A percentile compares a stretch with the other conserved stretches of the same genome.
Conservation (phyloP, 2,888 invertebrate species). For the Dryomyza anilis region DNA sequence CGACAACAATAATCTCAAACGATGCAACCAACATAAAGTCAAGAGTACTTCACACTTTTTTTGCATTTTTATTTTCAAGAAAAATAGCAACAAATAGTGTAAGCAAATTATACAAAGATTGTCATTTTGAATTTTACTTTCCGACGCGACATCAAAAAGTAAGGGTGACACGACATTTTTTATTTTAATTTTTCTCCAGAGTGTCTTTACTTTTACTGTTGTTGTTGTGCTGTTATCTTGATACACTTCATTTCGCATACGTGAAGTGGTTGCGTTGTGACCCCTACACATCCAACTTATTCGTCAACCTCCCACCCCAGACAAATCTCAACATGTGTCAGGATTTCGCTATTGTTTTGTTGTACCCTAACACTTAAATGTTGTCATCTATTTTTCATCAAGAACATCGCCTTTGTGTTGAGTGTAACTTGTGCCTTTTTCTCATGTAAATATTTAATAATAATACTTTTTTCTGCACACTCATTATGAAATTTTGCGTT, state of each 20-base stretch:
- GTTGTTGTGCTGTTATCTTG: neutral
- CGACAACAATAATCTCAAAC: no score
- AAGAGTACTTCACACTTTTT: slow-evolving; percentile 6
- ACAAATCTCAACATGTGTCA: neutral
- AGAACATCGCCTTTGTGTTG: no score
- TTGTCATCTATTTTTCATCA: no score
- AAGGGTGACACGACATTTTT: slow-evolving; percentile 16
- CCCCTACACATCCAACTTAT: neutral
- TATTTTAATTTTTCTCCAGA: neutral
- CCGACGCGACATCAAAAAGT: slow-evolving; percentile 12
- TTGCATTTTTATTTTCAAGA: neutral
- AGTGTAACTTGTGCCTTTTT: slow-evolving; percentile 19
- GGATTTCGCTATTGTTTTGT: neutral
- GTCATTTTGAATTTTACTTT: no score
- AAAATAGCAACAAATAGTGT: neutral
- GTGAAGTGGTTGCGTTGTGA: neutral
- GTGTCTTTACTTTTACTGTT: neutral
- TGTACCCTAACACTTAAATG: neutral
- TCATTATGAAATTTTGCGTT: neutral
- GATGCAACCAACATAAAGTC: no score
- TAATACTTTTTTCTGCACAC: neutral
- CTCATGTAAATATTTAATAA: slow-evolving; percentile 24
- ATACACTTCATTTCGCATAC: slow-evolving; percentile 7
- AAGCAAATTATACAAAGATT: no score
- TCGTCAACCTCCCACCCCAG: neutral